phyloP scores from a whole-genome alignment of 1,140 invertebrate genomes.

The Patella vulgata region DNA sequence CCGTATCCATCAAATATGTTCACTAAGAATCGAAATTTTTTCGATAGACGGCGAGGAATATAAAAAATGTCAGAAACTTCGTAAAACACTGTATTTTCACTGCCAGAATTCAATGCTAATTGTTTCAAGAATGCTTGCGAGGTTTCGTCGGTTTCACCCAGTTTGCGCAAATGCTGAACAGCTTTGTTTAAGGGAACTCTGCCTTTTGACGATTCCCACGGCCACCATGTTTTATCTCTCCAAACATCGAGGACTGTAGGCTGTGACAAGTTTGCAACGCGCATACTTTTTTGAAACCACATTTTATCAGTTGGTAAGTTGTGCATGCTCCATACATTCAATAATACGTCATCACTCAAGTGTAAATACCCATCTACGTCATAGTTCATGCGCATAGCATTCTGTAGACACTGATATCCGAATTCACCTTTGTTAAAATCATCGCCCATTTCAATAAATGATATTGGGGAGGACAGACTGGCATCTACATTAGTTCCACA shows the following conservation, averaged over 20 bases:
- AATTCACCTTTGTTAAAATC: no score
- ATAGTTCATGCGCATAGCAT: slow-evolving; percentile 8
- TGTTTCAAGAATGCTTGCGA: neutral
- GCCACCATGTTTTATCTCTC: no score
- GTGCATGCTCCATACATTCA: slow-evolving; percentile 7
- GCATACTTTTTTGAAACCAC: no score
- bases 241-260: no score
- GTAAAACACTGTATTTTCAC: neutral
- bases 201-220: no score
- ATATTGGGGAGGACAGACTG: no score
- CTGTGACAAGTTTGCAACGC: no score
- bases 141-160: neutral
- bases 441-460: no score
- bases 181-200: no score
- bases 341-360: neutral
- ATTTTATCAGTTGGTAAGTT: slow-evolving; percentile 5
- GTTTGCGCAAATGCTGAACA: no score
- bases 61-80: slow-evolving; percentile 4
- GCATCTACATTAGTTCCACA: no score
- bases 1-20: neutral
- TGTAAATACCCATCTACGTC: slow-evolving; percentile 4
- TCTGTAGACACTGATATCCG: neutral
- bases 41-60: neutral
- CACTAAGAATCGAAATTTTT: neutral
- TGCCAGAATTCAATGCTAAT: neutral